phyloP scores from a whole-genome alignment of 2,113 vertebrate species.

The Spea bombifrons region DNA sequence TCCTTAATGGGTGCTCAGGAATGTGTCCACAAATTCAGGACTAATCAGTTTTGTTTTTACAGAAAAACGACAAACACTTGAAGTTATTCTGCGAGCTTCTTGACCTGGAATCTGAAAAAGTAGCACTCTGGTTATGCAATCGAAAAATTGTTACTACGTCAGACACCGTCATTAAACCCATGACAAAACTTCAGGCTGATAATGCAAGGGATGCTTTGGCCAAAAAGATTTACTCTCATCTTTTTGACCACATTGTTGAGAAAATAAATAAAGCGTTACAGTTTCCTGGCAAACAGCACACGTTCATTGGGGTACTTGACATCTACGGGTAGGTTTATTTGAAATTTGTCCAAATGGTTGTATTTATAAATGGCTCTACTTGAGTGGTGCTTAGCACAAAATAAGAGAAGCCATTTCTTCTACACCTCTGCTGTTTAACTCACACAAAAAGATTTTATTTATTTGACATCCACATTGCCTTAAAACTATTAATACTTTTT shows the following conservation, averaged over 20 bases:
- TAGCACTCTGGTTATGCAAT: conserved; percentile 83
- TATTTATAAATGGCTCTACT: too few species aligned
- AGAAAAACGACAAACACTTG: conserved; percentile 80
- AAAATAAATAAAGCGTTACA: conserved; percentile 83
- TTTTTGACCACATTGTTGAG: conserved; percentile 86
- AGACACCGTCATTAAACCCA: conserved; percentile 84
- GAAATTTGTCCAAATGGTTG: too few species aligned
- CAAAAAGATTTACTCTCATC: conserved; percentile 90
- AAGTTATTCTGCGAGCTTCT: conserved; percentile 81
- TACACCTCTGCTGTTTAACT: too few species aligned
- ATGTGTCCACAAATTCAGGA: not conserved
- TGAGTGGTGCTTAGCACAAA: too few species aligned
- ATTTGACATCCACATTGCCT: too few species aligned
- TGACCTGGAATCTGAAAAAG: conserved; percentile 57
- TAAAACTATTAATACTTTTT: too few species aligned
- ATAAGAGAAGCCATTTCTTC: too few species aligned
- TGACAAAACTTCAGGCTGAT: conserved; percentile 73
- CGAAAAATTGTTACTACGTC: conserved; percentile 78
- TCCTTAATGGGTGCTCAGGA: not conserved
- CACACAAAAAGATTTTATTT: too few species aligned
- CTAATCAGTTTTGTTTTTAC: conserved; percentile 20
- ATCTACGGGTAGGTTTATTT: conserved; percentile 86
- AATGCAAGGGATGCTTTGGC: conserved; percentile 88
- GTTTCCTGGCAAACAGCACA: conserved; percentile 83
- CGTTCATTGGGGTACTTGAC: conserved; percentile 95